Percentiles rank a stretch among this genome's conserved stretches.
Conservation (phyloP, 2,797 vertebrate species). For the Amblyopsis hoosieri region DNA sequence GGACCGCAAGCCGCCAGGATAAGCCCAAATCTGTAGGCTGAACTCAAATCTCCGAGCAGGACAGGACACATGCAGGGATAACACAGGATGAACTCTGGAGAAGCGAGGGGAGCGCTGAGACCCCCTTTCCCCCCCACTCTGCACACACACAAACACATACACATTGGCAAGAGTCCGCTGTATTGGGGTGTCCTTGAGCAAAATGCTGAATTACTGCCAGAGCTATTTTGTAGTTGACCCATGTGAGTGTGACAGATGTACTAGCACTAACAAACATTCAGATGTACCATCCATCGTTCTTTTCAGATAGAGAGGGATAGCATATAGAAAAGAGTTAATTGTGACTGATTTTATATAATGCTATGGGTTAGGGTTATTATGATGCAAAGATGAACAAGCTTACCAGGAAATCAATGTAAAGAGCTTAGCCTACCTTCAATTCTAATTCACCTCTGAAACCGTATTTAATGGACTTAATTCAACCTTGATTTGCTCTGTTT, state of each 20-base stretch:
- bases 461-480: conserved; percentile 74
- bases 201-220: conserved; percentile 14
- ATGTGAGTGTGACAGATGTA: not conserved
- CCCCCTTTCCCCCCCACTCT: not conserved
- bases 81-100: conserved; percentile 19
- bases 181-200: conserved; percentile 41
- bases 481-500: conserved; percentile 65
- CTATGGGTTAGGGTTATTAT: too few species aligned
- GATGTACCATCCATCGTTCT: too few species aligned
- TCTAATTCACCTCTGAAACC: conserved; percentile 69
- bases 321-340: too few species aligned
- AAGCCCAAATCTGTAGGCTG: conserved; percentile 59
- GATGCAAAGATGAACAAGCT: conserved; percentile 26
- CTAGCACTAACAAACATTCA: too few species aligned
- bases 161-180: not conserved
- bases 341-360: too few species aligned
- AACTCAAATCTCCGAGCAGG: conserved; percentile 48
- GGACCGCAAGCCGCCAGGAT: conserved; percentile 46
- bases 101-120: not conserved
- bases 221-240: not conserved
- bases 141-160: not conserved
- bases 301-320: too few species aligned
- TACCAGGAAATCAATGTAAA: conserved; percentile 26
- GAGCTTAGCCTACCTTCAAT: conserved; percentile 57
- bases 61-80: conserved; percentile 47